phyloP scores from a whole-genome alignment of 1,140 invertebrate species.

The Matsumurasca onukii region DNA sequence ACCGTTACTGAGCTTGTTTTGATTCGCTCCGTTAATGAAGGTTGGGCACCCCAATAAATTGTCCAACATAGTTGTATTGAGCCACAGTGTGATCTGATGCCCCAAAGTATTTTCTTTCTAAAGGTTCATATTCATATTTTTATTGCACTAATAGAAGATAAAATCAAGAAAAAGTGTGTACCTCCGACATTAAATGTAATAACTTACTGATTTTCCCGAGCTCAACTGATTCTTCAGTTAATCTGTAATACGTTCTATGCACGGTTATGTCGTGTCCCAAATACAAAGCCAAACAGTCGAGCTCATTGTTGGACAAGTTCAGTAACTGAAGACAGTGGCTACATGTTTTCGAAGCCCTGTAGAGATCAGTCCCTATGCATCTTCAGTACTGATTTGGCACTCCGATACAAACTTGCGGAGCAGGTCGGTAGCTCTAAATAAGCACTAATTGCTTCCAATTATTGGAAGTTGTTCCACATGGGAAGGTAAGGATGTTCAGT shows the following conservation, averaged over 20 bases:
- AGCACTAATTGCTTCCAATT: too few relatives aligned
- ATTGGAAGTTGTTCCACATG: slow-evolving; percentile 1
- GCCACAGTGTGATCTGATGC: too few relatives aligned
- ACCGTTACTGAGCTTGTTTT: too few relatives aligned
- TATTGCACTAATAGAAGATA: too few relatives aligned
- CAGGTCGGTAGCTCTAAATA: neutral
- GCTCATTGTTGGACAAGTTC: neutral
- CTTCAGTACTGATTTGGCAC: neutral
- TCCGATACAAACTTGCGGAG: neutral
- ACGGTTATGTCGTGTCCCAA: neutral
- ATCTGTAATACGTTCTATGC: neutral
- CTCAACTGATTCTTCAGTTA: neutral
- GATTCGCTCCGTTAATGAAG: too few relatives aligned
- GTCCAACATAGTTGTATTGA: too few relatives aligned
- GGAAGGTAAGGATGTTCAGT: neutral
- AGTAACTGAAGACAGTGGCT: neutral
- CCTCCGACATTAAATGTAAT: too few relatives aligned
- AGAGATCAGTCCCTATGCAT: neutral
- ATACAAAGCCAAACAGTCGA: neutral
- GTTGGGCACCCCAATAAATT: too few relatives aligned
- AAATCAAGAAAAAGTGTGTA: too few relatives aligned
- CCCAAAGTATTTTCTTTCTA: too few relatives aligned
- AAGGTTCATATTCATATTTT: too few relatives aligned
- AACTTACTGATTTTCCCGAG: neutral
- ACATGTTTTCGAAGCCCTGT: neutral